Evolutionary conservation across 2,888 invertebrate genomes (phyloP).

Genomic region (Pimpla rufipes): DNA sequence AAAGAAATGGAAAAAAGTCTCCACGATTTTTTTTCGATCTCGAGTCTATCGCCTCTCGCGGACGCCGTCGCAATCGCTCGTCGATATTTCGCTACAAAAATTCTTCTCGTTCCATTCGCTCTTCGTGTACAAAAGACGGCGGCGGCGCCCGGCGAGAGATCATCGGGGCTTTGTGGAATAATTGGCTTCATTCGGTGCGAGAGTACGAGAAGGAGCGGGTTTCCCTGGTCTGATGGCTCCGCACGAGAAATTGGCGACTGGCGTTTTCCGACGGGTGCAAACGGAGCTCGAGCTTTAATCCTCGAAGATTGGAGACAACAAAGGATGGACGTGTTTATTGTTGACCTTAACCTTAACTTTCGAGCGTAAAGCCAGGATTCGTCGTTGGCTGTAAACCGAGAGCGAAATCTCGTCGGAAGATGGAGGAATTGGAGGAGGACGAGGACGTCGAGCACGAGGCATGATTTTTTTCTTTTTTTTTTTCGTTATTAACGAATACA

Average conservation of each 20-base stretch:
- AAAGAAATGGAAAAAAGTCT: no score
- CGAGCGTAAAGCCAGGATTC: neutral
- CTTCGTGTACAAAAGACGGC: neutral
- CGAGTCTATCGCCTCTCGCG: no score
- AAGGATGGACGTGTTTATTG: slow-evolving; percentile 5
- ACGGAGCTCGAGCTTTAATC: neutral
- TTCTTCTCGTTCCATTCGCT: neutral
- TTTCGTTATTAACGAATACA: neutral
- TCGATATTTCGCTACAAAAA: neutral
- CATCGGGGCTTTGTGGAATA: neutral
- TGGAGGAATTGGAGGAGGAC: slow-evolving; percentile 74
- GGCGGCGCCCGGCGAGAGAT: neutral
- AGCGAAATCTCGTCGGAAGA: slow-evolving; percentile 6
- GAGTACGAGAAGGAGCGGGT: slow-evolving; percentile 17
- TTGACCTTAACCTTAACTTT: slow-evolving; percentile 34
- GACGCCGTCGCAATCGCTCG: no score
- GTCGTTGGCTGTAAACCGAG: neutral
- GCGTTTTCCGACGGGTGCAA: no score
- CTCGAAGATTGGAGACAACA: slow-evolving; percentile 4
- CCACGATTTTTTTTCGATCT: no score
- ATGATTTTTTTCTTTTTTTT: slow-evolving; percentile 50
- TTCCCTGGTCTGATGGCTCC: neutral
- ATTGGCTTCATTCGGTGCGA: slow-evolving; percentile 12
- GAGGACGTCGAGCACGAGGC: slow-evolving; percentile 81
- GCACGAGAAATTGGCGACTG: no score